These are phyloP conservation scores for Diplodus puntazzo DNA, from an alignment of 2,797 vertebrate genomes.

Conservation along the genomic window DNA sequence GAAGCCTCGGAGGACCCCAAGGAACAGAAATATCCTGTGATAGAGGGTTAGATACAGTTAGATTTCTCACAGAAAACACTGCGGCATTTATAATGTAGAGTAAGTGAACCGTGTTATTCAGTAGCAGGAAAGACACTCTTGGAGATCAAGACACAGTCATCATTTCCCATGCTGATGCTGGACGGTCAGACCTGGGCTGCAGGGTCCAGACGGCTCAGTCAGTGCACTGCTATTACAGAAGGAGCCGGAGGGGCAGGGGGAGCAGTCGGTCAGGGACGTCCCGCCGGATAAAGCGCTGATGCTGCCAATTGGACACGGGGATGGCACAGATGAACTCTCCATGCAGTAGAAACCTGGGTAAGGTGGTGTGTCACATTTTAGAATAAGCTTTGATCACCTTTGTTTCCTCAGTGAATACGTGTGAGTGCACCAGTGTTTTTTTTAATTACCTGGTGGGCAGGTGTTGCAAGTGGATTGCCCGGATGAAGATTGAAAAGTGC, in stretches of 20 bases:
- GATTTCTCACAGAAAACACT: conserved; percentile 37
- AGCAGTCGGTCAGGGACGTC: conserved; percentile 75
- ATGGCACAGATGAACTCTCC: conserved; percentile 74
- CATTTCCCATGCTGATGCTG: conserved; percentile 26
- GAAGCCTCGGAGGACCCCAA: conserved; percentile 78
- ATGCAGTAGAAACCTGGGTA: conserved; percentile 84
- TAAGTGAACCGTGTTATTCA: conserved; percentile 7
- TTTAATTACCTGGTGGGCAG: conserved; percentile 82
- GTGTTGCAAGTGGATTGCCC: conserved; percentile 79
- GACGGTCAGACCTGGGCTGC: conserved; percentile 84
- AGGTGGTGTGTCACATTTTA: conserved; percentile 1
- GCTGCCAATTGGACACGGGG: conserved; percentile 79
- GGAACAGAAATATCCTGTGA: conserved; percentile 84
- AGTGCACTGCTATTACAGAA: conserved; percentile 86
- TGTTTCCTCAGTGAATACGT: not conserved
- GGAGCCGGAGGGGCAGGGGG: conserved; percentile 85
- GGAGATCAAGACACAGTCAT: conserved; percentile 31
- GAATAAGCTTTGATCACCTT: not conserved
- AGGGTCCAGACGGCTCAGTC: conserved; percentile 88
- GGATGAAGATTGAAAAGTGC: conserved; percentile 88
- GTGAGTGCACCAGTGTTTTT: conserved; percentile 8
- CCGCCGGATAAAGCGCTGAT: conserved; percentile 70
- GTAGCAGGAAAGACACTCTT: conserved; percentile 19
- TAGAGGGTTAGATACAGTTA: conserved; percentile 36
- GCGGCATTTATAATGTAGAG: conserved; percentile 16